phyloP scores from a whole-genome alignment of 2,797 vertebrate genomes.

The Phaenicophaeus curvirostris region DNA sequence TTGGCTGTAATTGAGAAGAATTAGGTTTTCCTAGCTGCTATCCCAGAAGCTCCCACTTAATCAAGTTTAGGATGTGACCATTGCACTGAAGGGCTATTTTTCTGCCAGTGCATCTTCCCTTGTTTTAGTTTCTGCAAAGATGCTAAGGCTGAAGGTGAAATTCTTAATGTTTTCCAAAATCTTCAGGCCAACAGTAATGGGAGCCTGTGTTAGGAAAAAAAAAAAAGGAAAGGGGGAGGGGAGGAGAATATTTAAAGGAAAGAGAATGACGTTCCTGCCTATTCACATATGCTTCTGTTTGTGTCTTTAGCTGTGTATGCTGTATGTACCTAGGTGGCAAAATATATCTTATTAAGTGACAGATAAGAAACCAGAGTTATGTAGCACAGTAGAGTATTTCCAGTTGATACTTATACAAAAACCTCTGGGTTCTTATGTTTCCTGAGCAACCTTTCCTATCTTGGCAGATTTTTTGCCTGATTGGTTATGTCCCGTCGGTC shows the following conservation, averaged over 20 bases:
- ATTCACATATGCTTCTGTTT: not conserved
- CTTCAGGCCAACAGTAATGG: not conserved
- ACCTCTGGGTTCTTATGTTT: not conserved
- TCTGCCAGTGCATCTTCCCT: not conserved
- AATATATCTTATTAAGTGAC: not conserved
- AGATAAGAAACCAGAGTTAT: not conserved
- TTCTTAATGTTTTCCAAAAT: not conserved
- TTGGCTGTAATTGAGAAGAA: not conserved
- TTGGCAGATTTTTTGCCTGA: constrained; percentile 86
- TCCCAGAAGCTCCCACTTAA: not conserved
- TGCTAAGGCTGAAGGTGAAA: not conserved
- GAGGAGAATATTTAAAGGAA: not conserved
- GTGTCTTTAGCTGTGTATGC: not conserved
- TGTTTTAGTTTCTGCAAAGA: not conserved
- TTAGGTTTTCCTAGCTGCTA: not conserved
- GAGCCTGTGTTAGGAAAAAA: not conserved
- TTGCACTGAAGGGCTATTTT: not conserved
- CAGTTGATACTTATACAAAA: not conserved
- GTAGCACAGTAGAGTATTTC: not conserved
- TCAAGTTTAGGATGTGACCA: not conserved
- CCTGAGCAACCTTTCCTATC: not conserved
- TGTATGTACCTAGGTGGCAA: not conserved
- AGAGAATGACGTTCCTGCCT: not conserved
- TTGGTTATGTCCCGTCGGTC: constrained; percentile 89
- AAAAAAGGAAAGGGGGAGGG: no score